Evolutionary conservation across 2,797 vertebrate species (phyloP).

Genomic region (Poecilia wingei): DNA sequence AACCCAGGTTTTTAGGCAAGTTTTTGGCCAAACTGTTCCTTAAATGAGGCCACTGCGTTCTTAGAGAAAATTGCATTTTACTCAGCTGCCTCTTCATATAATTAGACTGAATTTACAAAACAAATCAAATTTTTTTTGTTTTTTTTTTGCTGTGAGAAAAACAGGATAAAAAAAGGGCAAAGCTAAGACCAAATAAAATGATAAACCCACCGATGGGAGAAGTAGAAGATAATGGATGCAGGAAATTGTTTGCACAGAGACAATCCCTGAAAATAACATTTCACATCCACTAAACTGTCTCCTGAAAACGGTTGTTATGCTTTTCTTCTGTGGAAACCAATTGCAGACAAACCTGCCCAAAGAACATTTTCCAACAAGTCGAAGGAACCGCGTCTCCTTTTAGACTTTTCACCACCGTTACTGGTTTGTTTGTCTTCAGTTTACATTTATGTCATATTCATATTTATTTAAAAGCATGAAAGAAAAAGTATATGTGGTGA

Average conservation of each 20-base stretch:
- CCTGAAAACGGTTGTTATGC: neutral
- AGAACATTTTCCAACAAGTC: constrained; percentile 4
- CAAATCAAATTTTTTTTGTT: neutral
- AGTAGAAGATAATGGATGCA: neutral
- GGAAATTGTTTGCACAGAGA: constrained; percentile 11
- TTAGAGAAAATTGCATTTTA: constrained; percentile 15
- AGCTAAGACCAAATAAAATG: too few relatives aligned
- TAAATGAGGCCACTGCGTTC: constrained; percentile 4
- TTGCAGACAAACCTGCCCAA: neutral
- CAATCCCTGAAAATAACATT: neutral
- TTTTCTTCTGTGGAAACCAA: neutral
- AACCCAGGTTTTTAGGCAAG: too few relatives aligned
- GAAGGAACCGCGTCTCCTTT: constrained; percentile 4
- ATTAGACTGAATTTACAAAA: neutral
- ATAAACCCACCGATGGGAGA: neutral
- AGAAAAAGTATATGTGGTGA: constrained; percentile 34
- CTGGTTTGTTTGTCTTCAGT: constrained; percentile 13
- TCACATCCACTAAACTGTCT: neutral
- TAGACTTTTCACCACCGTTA: constrained; percentile 13
- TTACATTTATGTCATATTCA: constrained; percentile 30
- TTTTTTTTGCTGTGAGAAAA: neutral
- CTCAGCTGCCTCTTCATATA: constrained; percentile 11
- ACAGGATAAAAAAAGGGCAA: neutral
- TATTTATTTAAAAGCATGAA: constrained; percentile 34
- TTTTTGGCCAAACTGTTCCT: neutral